Evolutionary conservation across 2,797 vertebrate species (phyloP), one percentile per base, ranked within the genome.

Genomic region (Pogonophryne albipinna): DNA sequence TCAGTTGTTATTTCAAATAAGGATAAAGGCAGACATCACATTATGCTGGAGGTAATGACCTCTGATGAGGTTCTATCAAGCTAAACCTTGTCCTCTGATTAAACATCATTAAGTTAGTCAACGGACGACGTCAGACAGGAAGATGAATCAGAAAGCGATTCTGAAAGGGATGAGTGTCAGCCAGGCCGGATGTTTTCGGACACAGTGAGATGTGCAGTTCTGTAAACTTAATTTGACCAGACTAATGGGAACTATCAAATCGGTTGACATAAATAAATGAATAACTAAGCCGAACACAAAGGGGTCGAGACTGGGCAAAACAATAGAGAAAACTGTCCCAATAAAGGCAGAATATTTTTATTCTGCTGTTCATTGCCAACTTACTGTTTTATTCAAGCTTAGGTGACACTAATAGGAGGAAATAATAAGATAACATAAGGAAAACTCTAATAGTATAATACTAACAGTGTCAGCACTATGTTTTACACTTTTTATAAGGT

Each of bases 361-460:
- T 68, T 53, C 44, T 60, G 41, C 49, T 69, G n/a, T 59, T 78
- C 17, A 41, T 55, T 31, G 2, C 63, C 60, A 76, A 11, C 63
- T 70, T 41, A 55, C 50, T 76, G 72, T 83, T 83, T 86, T 78
- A 75, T 79, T 80, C 59, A 81, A 56, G 41, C 75, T 73, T 81
- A 51, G 51, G 56, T 67, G 73, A 69, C 66, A 59, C 41, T 49
- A 88, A 65, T 53, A 69, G 78, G 77, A 84, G 76, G 56, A 79
- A 82, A 38, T 38, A 38, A 9, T 38, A 9, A 38, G 7, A 38
- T 38, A 38, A 38, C 9, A 38, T 38, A 6, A 9, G 8, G 34
- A 9, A 38, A 38, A 65, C 41, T 76, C 65, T 87, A 85, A 83
- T 78, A 80, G 78, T 86, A 14, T 84, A 81, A 80, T 78, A 72